These are phyloP conservation scores for Phrynocephalus versicolor DNA, from an alignment of 2,113 vertebrate genomes.

Conservation along the genomic window DNA sequence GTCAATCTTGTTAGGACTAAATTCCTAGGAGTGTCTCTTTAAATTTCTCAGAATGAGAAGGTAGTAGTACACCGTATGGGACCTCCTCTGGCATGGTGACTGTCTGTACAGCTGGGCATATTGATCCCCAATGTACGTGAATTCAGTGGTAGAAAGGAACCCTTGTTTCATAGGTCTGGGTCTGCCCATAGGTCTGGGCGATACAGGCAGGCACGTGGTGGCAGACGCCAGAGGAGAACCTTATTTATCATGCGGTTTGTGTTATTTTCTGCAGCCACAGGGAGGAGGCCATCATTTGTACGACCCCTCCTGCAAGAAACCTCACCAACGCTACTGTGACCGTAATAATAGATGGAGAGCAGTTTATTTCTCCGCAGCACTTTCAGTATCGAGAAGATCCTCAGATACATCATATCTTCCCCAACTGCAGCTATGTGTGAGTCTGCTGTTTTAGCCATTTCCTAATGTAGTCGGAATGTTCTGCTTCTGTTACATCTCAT, in stretches of 20 bases:
- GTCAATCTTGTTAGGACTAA: background rate
- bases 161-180: background rate
- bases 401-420: constrained; percentile 73
- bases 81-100: background rate
- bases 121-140: too few species aligned
- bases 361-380: constrained; percentile 75
- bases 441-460: constrained; percentile 12
- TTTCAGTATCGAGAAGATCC: constrained; percentile 89
- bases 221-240: background rate
- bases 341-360: constrained; percentile 84
- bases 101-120: background rate
- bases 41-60: background rate
- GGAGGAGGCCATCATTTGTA: constrained; percentile 56
- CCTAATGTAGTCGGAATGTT: background rate
- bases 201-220: background rate
- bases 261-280: constrained; percentile 58
- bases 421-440: constrained; percentile 85
- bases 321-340: constrained; percentile 45
- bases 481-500: background rate
- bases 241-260: background rate
- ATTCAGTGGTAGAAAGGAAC: background rate
- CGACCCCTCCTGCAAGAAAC: constrained; percentile 32
- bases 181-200: background rate
- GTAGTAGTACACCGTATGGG: background rate
- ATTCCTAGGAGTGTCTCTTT: too few species aligned